Conservation (phyloP, 2,888 invertebrate genomes). For the Tetrapedia diversipes region DNA sequence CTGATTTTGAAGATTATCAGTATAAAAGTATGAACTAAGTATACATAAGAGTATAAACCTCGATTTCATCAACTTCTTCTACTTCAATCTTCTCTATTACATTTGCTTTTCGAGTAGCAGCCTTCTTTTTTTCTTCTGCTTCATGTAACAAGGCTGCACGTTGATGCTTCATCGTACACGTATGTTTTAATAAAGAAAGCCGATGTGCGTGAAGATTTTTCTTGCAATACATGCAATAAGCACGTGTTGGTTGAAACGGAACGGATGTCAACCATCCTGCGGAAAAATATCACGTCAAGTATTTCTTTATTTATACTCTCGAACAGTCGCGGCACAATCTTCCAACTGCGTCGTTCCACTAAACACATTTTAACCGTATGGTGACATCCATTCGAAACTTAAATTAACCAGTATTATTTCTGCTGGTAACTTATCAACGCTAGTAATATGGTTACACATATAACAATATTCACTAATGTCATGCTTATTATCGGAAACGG, state of each 20-base stretch:
- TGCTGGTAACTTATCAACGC: slow-evolving; percentile 50
- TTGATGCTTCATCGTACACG: slow-evolving; percentile 85
- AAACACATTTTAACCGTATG: slow-evolving; percentile 34
- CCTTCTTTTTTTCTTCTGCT: slow-evolving; percentile 59
- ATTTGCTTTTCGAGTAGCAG: slow-evolving; percentile 38
- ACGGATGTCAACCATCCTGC: slow-evolving; percentile 85
- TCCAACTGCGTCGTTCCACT: slow-evolving; percentile 20
- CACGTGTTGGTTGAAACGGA: slow-evolving; percentile 84
- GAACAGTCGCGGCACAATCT: background rate
- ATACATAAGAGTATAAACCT: slow-evolving; percentile 33
- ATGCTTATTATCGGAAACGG: background rate
- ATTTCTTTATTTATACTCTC: slow-evolving; percentile 3
- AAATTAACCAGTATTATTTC: slow-evolving; percentile 24
- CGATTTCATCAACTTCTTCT: slow-evolving; percentile 59
- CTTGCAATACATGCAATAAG: slow-evolving; percentile 85
- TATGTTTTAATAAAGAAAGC: slow-evolving; percentile 85
- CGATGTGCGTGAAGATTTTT: slow-evolving; percentile 86
- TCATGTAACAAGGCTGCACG: slow-evolving; percentile 79
- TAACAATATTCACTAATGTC: slow-evolving; percentile 25
- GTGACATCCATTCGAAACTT: slow-evolving; percentile 28
- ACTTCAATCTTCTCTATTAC: slow-evolving; percentile 45
- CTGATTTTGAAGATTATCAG: background rate
- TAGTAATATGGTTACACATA: slow-evolving; percentile 42
- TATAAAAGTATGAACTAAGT: background rate
- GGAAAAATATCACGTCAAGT: background rate